Percentiles rank a stretch among this genome's conserved stretches.
phyloP scores from a whole-genome alignment of 2,888 invertebrate species.

The Drosophila siamana region DNA sequence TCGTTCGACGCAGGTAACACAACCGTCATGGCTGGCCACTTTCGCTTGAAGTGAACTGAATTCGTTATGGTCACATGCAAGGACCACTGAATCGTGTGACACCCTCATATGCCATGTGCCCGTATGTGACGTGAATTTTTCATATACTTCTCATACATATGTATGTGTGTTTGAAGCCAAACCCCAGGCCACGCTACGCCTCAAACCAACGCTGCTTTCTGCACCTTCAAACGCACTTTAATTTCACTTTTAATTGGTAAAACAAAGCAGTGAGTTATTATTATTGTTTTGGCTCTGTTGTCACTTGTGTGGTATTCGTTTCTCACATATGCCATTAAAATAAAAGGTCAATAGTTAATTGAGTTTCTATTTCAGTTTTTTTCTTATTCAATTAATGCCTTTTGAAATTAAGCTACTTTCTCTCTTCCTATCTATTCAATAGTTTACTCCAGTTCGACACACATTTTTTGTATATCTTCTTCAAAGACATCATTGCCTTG shows the following conservation, averaged over 20 bases:
- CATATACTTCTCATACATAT: not conserved
- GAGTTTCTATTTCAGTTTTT: not conserved
- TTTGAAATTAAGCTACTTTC: too few species aligned
- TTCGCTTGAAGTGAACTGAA: constrained; percentile 33
- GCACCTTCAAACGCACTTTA: constrained; percentile 8
- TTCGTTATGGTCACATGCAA: constrained; percentile 35
- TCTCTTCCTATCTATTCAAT: too few species aligned
- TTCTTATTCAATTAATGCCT: not conserved
- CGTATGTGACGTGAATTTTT: constrained; percentile 50
- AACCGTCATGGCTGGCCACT: constrained; percentile 26
- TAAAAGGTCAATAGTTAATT: not conserved
- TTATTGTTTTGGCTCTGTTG: not conserved
- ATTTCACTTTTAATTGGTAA: not conserved
- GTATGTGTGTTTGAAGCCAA: constrained; percentile 4
- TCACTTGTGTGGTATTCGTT: not conserved
- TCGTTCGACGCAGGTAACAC: constrained; percentile 39
- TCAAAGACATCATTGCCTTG: too few species aligned
- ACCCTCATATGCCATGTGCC: constrained; percentile 40
- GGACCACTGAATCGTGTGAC: constrained; percentile 11
- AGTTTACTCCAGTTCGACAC: too few species aligned
- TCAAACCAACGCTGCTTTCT: constrained; percentile 46
- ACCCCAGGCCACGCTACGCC: constrained; percentile 18
- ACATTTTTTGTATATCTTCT: too few species aligned
- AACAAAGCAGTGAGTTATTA: not conserved
- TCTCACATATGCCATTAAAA: not conserved